phyloP scores from a whole-genome alignment of 2,888 invertebrate genomes.

The Rugalucina vietnamica region DNA sequence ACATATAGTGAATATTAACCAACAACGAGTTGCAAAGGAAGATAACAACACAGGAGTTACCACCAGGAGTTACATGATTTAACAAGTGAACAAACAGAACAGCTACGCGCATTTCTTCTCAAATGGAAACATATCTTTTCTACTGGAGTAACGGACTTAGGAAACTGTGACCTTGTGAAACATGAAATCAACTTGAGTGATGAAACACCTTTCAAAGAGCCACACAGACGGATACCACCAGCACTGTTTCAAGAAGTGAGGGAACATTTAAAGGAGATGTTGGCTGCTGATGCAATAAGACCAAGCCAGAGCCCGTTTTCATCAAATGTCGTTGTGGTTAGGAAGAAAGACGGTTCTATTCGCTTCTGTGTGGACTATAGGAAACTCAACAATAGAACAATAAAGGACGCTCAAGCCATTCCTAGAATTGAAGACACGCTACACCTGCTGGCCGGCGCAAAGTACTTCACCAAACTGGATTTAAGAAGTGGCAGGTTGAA shows the following conservation, averaged over 20 bases:
- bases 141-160: background rate
- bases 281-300: background rate
- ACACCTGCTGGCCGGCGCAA: background rate
- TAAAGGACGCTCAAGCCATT: background rate
- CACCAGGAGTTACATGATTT: background rate
- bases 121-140: constrained; percentile 3
- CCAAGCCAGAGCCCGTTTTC: background rate
- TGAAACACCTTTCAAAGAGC: constrained; percentile 14
- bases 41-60: background rate
- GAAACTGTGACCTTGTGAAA: background rate
- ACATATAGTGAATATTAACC: background rate
- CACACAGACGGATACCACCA: constrained; percentile 27
- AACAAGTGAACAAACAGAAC: background rate
- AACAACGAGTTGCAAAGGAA: background rate
- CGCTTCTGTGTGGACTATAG: background rate
- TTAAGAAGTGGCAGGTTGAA: background rate
- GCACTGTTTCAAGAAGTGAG: constrained; percentile 23
- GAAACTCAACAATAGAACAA: background rate
- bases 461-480: background rate
- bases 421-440: background rate
- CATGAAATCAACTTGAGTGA: constrained; percentile 7
- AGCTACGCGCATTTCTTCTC: background rate
- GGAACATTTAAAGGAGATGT: background rate
- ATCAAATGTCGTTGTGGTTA: background rate
- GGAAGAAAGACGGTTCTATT: constrained; percentile 1